A percentile compares a stretch with the other conserved stretches of the same genome.
These are phyloP conservation scores for Psittacula echo DNA, from an alignment of 2,797 vertebrate species.

Conservation along the genomic window DNA sequence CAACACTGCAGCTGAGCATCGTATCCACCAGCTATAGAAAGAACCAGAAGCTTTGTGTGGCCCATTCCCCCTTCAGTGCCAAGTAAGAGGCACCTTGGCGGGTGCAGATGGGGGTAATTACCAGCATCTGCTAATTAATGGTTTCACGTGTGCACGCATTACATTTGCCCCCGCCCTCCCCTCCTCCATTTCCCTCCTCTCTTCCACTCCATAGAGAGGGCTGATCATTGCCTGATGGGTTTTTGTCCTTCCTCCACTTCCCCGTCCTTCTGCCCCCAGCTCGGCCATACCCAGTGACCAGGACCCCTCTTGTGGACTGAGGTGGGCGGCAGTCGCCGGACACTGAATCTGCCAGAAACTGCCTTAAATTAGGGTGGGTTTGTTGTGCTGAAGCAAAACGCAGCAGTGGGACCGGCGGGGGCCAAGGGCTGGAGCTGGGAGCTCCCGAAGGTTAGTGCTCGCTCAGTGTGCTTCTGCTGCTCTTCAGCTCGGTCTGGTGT, in stretches of 20 bases:
- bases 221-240: background rate
- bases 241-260: background rate
- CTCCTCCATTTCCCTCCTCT: background rate
- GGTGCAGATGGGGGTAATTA: fast-evolving
- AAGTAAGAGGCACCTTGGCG: background rate
- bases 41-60: background rate
- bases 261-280: too few relatives aligned
- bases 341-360: background rate
- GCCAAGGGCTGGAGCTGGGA: background rate
- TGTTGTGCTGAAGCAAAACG: background rate
- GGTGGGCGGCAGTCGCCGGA: background rate
- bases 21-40: background rate
- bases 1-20: background rate
- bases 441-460: background rate
- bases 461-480: background rate
- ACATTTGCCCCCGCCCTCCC: background rate
- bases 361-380: background rate
- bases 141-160: background rate
- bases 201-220: background rate
- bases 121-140: background rate
- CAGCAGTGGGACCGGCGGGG: too few relatives aligned
- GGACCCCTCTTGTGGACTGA: background rate
- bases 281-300: background rate
- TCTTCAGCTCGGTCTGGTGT: background rate
- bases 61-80: background rate